Conservation (phyloP, 2,797 vertebrate species). For the Scolopax rusticola region DNA sequence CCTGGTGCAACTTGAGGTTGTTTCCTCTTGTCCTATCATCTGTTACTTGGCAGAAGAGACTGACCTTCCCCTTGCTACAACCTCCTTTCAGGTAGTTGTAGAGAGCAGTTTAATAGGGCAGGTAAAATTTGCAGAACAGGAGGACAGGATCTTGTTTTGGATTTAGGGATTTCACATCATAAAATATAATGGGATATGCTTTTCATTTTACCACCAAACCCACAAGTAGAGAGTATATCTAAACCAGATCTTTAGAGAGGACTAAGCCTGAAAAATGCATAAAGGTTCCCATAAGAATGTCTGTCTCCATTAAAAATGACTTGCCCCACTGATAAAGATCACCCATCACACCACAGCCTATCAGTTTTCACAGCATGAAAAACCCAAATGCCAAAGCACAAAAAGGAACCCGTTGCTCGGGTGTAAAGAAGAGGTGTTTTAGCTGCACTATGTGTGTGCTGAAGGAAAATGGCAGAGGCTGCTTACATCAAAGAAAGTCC, state of each 20-base stretch:
- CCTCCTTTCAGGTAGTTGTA: not conserved
- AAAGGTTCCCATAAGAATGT: not conserved
- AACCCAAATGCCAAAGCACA: not conserved
- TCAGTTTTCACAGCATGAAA: not conserved
- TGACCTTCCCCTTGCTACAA: not conserved
- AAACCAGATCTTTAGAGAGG: not conserved
- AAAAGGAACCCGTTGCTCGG: not conserved
- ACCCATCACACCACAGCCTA: not conserved
- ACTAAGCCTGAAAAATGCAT: not conserved
- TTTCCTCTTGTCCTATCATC: not conserved
- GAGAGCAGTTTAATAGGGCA: not conserved
- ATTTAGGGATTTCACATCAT: not conserved
- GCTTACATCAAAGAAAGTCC: slow-evolving; percentile 97
- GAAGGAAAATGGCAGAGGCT: not conserved
- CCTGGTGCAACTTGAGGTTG: not conserved
- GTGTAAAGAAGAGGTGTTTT: not conserved
- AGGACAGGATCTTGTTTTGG: not conserved
- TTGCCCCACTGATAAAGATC: not conserved
- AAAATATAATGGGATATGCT: not conserved
- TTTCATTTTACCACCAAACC: not conserved
- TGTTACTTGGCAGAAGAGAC: not conserved
- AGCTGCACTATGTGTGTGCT: not conserved
- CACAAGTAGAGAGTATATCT: not conserved
- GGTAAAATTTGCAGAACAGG: not conserved
- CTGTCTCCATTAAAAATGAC: not conserved